These are phyloP conservation scores for Poecilia velifera DNA, from an alignment of 2,797 vertebrate genomes.

Conservation along the genomic window DNA sequence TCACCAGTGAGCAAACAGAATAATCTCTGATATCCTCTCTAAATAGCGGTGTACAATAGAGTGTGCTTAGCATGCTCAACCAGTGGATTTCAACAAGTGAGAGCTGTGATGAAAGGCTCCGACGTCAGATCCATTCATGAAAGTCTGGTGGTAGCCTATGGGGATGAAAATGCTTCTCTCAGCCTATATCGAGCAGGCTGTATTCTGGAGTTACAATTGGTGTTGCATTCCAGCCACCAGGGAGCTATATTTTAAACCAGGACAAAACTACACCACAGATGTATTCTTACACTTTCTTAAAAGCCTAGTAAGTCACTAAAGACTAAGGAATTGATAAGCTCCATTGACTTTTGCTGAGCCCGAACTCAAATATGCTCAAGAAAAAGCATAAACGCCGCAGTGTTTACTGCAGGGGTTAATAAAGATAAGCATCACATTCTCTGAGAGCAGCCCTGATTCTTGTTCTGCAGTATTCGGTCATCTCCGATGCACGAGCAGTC, in stretches of 20 bases:
- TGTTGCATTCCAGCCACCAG: slow-evolving; percentile 52
- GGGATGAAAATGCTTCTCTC: slow-evolving; percentile 66
- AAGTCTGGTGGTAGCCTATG: slow-evolving; percentile 57
- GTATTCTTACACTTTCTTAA: slow-evolving; percentile 31
- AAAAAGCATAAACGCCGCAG: slow-evolving; percentile 27
- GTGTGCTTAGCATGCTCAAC: slow-evolving; percentile 37
- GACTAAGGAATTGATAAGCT: slow-evolving; percentile 17
- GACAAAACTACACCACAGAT: slow-evolving; percentile 50
- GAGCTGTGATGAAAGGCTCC: slow-evolving; percentile 54
- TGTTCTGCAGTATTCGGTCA: slow-evolving; percentile 43
- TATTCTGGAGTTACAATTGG: slow-evolving; percentile 60
- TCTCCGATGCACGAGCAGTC: slow-evolving; percentile 34
- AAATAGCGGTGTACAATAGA: slow-evolving; percentile 51
- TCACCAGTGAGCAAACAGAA: slow-evolving; percentile 55
- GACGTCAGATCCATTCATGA: slow-evolving; percentile 68
- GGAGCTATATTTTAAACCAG: slow-evolving; percentile 70
- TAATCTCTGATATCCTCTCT: slow-evolving; percentile 56
- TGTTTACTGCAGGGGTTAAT: slow-evolving; percentile 40
- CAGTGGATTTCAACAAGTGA: slow-evolving; percentile 57
- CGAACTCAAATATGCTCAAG: slow-evolving; percentile 15
- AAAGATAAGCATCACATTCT: slow-evolving; percentile 33
- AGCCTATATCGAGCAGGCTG: slow-evolving; percentile 50
- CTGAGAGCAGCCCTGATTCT: slow-evolving; percentile 32
- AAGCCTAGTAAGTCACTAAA: slow-evolving; percentile 5
- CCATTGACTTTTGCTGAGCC: slow-evolving; percentile 11